These are phyloP conservation scores for Porites divaricata DNA, from an alignment of 92 coral and sea anemone genomes.

Conservation along the genomic window DNA sequence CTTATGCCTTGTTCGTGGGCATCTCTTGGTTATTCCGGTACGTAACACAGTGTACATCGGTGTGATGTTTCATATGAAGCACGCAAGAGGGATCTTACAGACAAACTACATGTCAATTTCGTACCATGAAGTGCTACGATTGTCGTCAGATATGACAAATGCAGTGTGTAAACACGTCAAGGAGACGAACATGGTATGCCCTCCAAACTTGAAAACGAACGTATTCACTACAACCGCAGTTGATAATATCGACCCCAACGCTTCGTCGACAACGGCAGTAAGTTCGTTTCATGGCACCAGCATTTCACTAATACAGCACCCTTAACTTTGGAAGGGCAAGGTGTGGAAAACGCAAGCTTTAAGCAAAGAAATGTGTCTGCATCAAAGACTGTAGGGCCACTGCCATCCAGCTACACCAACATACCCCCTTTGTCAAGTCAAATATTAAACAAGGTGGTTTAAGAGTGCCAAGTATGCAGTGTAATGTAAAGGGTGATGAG, in stretches of 20 bases:
- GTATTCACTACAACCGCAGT: neutral
- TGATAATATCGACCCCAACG: neutral
- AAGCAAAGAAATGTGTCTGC: constrained; percentile 9
- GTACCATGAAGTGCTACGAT: no score
- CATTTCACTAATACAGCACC: constrained; percentile 21
- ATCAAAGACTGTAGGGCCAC: neutral
- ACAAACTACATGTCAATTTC: no score
- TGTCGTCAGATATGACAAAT: neutral
- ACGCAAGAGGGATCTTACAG: no score
- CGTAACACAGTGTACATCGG: no score
- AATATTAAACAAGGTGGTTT: neutral
- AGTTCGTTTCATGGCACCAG: constrained; percentile 38
- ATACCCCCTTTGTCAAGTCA: constrained; percentile 3
- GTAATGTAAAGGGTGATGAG: neutral
- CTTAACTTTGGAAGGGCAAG: constrained; percentile 2
- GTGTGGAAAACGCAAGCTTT: constrained; percentile 9
- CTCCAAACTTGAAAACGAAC: neutral
- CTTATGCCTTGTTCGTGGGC: no score
- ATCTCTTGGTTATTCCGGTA: no score
- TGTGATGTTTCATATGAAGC: no score
- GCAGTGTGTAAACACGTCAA: no score
- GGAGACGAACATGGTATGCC: no score
- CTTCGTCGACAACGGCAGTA: neutral
- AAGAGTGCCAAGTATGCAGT: neutral
- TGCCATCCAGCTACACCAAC: constrained; percentile 21